Evolutionary conservation across 1,140 invertebrate species (phyloP).

Genomic region (Drosophila mojavensis): DNA sequence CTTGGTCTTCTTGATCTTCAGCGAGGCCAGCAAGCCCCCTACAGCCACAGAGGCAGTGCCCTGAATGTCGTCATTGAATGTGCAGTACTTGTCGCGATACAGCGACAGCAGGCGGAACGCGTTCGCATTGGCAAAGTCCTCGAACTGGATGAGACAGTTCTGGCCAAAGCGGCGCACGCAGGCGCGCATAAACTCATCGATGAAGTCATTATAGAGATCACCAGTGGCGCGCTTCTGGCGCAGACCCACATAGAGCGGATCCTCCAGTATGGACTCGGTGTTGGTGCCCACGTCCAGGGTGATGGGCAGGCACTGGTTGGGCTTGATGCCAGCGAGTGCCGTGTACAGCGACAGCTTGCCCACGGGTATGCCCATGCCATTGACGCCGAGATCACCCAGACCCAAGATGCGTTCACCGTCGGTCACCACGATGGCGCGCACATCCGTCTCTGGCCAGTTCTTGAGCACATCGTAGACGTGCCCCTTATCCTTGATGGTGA

Average conservation of each 20-base stretch:
- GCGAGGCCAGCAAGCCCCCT: constrained; percentile 93
- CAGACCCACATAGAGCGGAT: constrained; percentile 97
- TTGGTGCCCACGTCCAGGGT: constrained; percentile 98
- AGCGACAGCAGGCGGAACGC: constrained; percentile 95
- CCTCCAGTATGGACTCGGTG: constrained; percentile 92
- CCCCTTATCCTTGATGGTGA: constrained; percentile 98
- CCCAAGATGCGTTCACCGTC: constrained; percentile 98
- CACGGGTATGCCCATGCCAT: constrained; percentile 98
- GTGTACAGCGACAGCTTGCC: constrained; percentile 98
- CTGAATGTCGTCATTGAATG: constrained; percentile 99
- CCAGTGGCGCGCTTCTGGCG: constrained; percentile 94
- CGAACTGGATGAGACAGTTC: constrained; percentile 95
- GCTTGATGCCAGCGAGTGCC: constrained; percentile 96
- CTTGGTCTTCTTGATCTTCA: constrained; percentile 91
- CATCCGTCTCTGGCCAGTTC: constrained; percentile 86
- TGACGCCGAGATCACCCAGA: constrained; percentile 96
- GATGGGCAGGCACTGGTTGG: constrained; percentile 95
- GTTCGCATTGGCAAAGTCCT: constrained; percentile 98
- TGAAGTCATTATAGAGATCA: constrained; percentile 94
- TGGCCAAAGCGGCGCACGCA: constrained; percentile 93
- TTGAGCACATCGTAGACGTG: constrained; percentile 93
- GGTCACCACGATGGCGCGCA: constrained; percentile 97
- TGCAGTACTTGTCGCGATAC: constrained; percentile 94
- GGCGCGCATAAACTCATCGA: constrained; percentile 99
- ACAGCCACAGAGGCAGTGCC: constrained; percentile 97